Percentiles rank a stretch among this genome's conserved stretches.
These are phyloP conservation scores for Cyanistes caeruleus DNA, from an alignment of 2,113 vertebrate genomes.

Conservation along the genomic window DNA sequence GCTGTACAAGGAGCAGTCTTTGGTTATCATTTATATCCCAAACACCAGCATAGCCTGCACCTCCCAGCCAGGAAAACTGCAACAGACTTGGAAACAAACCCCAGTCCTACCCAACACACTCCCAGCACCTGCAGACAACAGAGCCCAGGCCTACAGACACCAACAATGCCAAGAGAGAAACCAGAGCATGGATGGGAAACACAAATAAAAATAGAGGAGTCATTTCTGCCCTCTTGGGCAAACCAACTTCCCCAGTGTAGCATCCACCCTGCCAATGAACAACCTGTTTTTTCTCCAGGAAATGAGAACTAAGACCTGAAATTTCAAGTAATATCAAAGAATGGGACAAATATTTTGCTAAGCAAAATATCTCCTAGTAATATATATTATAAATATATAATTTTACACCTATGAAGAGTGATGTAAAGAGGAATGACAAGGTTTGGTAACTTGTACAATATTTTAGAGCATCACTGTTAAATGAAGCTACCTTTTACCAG, in stretches of 20 bases:
- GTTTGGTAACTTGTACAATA: neutral
- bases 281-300: neutral
- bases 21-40: neutral
- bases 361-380: neutral
- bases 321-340: neutral
- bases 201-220: neutral
- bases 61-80: neutral
- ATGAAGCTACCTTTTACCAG: neutral
- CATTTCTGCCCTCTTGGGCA: neutral
- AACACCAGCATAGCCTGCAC: neutral
- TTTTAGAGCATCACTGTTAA: neutral
- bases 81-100: neutral
- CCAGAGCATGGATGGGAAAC: neutral
- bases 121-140: neutral
- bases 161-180: neutral
- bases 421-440: neutral
- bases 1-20: neutral
- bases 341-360: neutral
- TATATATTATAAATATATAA: neutral
- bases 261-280: neutral
- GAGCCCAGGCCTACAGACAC: neutral
- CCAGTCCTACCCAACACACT: neutral
- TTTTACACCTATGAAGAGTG: neutral
- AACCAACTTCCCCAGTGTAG: rapidly evolving
- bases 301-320: neutral